Evolutionary conservation across 2,113 vertebrate genomes (phyloP).

Genomic region (Puntigrus tetrazona): DNA sequence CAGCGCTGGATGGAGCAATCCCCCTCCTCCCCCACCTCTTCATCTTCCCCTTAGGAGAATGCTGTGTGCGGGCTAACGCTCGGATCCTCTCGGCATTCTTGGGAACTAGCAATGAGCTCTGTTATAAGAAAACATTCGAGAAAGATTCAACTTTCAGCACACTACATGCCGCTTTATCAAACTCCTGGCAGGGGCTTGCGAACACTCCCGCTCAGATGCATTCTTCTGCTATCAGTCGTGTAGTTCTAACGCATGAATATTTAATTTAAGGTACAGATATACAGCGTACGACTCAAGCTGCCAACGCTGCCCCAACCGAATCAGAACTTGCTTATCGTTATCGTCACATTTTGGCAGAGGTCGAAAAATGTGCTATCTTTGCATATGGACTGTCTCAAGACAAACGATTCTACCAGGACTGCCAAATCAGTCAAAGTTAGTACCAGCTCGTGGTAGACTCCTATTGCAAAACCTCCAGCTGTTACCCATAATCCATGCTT

Average conservation of each 20-base stretch:
- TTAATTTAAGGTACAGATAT: background rate
- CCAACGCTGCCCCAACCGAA: background rate
- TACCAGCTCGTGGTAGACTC: conserved; percentile 57
- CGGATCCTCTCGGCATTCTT: conserved; percentile 5
- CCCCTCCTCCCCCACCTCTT: conserved; percentile 25
- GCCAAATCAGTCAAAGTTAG: conserved; percentile 50
- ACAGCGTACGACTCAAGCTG: background rate
- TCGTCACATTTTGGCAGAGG: conserved; percentile 43
- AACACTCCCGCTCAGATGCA: conserved; percentile 12
- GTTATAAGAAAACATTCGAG: conserved; percentile 22
- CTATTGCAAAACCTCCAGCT: conserved; percentile 56
- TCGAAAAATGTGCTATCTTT: conserved; percentile 43
- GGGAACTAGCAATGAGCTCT: conserved; percentile 18
- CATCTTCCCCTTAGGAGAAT: conserved; percentile 38
- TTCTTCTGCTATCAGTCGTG: background rate
- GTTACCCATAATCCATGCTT: conserved; percentile 44
- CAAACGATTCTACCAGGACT: conserved; percentile 43
- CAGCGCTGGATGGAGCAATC: conserved; percentile 52
- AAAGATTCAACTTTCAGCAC: conserved; percentile 10
- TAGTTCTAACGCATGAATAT: background rate
- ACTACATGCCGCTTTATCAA: conserved; percentile 50
- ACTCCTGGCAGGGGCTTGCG: conserved; percentile 23
- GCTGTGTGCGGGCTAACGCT: conserved; percentile 38
- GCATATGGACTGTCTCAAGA: conserved; percentile 55
- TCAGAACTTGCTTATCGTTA: conserved; percentile 27